Conservation (phyloP, 2,113 vertebrate species). For the Macrotus californicus region DNA sequence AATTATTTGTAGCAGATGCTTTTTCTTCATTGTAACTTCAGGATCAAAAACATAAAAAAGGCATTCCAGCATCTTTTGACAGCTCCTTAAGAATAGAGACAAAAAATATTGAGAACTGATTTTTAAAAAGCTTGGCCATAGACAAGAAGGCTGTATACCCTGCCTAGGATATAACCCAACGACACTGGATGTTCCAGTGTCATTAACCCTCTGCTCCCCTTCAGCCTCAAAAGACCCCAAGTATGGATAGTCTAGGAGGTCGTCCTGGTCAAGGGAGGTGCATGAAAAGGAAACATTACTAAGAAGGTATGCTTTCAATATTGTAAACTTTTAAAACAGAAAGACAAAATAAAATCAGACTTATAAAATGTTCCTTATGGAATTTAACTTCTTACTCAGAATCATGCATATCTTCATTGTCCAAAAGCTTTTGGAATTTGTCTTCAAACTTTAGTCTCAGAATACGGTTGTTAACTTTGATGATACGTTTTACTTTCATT, state of each 20-base stretch:
- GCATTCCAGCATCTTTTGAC: slow-evolving; percentile 82
- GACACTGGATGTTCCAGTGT: background rate
- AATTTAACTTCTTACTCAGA: slow-evolving; percentile 58
- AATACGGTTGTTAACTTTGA: slow-evolving; percentile 85
- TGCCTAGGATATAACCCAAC: background rate
- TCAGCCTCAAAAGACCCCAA: background rate
- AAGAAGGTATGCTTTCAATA: background rate
- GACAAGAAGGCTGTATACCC: background rate
- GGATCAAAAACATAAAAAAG: slow-evolving; percentile 85
- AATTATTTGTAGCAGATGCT: slow-evolving; percentile 81
- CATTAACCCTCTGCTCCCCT: background rate
- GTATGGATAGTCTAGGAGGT: background rate
- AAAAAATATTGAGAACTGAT: slow-evolving; percentile 34
- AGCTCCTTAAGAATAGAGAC: slow-evolving; percentile 73
- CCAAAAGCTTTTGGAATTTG: slow-evolving; percentile 81
- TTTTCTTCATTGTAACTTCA: slow-evolving; percentile 75
- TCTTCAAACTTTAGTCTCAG: slow-evolving; percentile 86
- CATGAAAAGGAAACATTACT: background rate
- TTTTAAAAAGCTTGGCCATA: background rate
- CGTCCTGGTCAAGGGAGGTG: background rate
- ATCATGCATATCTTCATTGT: slow-evolving; percentile 69
- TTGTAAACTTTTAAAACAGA: background rate
- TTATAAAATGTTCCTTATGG: background rate
- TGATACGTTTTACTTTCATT: slow-evolving; percentile 82
- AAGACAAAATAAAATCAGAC: slow-evolving; percentile 1